Conservation (phyloP, 2,888 invertebrate species). For the Sesamia inferens region DNA sequence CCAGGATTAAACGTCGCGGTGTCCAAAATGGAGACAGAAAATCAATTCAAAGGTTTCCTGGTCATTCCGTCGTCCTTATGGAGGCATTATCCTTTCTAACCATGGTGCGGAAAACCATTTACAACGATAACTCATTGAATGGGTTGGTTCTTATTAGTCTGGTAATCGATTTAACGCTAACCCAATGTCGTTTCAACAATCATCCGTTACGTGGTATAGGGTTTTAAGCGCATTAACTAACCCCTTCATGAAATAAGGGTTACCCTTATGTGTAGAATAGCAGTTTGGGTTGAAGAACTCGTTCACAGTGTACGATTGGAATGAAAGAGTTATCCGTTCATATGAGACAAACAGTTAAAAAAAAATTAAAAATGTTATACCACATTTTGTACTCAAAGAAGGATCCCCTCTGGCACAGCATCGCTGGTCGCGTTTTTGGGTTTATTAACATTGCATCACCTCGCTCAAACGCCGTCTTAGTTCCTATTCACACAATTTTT, state of each 20-base stretch:
- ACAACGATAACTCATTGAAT: background rate
- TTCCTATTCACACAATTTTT: too few species aligned
- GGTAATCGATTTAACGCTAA: background rate
- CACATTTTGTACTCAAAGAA: background rate
- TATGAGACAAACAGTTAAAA: background rate
- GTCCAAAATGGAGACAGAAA: background rate
- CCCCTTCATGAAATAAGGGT: background rate
- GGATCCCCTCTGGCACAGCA: too few species aligned
- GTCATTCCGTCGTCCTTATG: background rate
- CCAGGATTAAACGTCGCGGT: background rate
- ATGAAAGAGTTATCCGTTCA: background rate
- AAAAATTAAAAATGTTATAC: too few species aligned
- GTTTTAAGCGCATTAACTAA: background rate
- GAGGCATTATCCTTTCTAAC: conserved; percentile 2
- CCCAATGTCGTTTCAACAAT: background rate
- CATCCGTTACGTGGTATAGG: background rate
- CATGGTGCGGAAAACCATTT: background rate
- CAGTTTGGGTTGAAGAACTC: background rate
- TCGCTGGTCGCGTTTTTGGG: too few species aligned
- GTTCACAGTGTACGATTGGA: background rate
- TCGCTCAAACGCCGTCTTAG: too few species aligned
- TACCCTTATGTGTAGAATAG: background rate
- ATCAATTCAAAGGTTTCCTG: background rate
- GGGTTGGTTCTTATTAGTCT: background rate
- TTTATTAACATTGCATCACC: too few species aligned